Base-by-base conservation (phyloP, 2,797 vertebrate species). In the Catostomus latipinnis region DNA sequence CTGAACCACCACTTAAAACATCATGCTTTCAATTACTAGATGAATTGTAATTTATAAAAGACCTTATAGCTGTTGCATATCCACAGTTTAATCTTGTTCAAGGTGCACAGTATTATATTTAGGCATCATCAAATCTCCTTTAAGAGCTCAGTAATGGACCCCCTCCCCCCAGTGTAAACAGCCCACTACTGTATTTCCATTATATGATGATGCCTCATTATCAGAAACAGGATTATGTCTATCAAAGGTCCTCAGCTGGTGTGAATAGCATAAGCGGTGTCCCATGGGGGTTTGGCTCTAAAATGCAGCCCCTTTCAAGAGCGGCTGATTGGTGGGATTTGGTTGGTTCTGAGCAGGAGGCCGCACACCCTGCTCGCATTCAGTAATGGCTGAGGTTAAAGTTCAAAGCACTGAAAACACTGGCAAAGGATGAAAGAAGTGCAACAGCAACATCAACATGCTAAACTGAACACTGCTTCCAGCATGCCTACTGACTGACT, bases 381-480 rank as follows among this genome's bases (percentile, higher is more conserved):
- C 70, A 50, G 7, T 78, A 80, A 78, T 73, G 56, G 34, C 11
- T 62, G 54, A 73, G 69, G 74, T 73, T 73, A 82, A 82, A 74
- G 61, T 54, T 78, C 74, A 53, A 69, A 14, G 5, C 22, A 50
- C 52, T 49, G 49, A 78, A 72, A 52, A 68, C 34, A 54, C 8
- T 66, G 46, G 53, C 8, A 9, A 63, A 16, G n/a, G 53, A 71
- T 2, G 56, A 8, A 63, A 22, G 52, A 49, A 75, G 68, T n/a
- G 3, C 18, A 63, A 16, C 1, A 62, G n/a, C 34, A 62, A 69
- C 13, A 13, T 77, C 18, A 34, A 6, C 54, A 80, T 53, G 71
- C 6, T 45, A 6, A 14, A 57, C 16, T 43, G 78, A 60, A 22
- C 22, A 62, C 46, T 50, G 5, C 16, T 62, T 10, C 12, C 71